Conservation (phyloP, 2,888 invertebrate species). For the Gymnosoma rotundatum region DNA sequence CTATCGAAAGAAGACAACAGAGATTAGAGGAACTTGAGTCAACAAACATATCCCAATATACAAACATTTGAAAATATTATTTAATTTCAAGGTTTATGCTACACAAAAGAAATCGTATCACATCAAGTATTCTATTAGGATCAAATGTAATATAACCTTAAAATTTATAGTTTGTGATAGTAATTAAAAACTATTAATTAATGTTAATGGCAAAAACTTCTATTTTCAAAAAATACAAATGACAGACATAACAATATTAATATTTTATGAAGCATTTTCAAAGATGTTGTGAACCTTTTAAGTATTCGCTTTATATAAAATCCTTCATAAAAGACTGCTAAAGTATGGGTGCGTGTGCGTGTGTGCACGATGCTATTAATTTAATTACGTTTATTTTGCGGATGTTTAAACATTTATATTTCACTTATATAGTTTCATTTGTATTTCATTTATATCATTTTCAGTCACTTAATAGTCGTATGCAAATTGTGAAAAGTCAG, state of each 20-base stretch:
- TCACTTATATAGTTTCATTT: conserved; percentile 42
- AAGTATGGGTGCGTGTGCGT: not conserved
- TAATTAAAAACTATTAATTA: conserved; percentile 52
- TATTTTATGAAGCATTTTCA: conserved; percentile 7
- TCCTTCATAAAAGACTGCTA: not conserved
- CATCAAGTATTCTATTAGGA: conserved; percentile 4
- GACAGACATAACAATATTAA: not conserved
- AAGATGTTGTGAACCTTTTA: not conserved
- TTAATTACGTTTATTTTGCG: conserved; percentile 55
- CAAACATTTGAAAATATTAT: conserved; percentile 17
- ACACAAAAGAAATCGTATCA: not conserved
- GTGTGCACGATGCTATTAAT: conserved; percentile 16
- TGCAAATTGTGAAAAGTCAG: not conserved
- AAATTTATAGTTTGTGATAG: conserved; percentile 56
- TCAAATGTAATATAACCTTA: conserved; percentile 55
- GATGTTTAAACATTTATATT: conserved; percentile 46
- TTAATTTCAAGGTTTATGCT: not conserved
- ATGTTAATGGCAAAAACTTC: conserved; percentile 5
- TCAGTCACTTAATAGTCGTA: not conserved
- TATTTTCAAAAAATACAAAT: not conserved
- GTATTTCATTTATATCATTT: conserved; percentile 42
- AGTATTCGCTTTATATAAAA: not conserved
- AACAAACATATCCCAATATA: not conserved
- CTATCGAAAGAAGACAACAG: too few relatives aligned
- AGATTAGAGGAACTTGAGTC: too few relatives aligned